Evolutionary conservation across 2,888 invertebrate genomes (phyloP), one percentile per base, ranked within the genome.

Genomic region (Helicoverpa assulta): DNA sequence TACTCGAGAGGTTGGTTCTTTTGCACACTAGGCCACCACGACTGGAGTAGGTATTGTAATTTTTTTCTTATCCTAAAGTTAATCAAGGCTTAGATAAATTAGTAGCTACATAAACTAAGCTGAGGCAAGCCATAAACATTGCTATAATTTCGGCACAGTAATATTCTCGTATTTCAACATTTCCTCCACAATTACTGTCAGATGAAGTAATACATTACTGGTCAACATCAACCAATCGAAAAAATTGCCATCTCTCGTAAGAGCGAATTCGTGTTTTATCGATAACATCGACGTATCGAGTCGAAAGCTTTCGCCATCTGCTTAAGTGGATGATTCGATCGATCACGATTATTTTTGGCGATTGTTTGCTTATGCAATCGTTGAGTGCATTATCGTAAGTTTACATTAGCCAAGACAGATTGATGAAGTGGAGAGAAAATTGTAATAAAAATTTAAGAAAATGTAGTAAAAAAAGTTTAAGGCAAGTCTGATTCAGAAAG

Each of bases 331-430:
- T 54, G 66, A 73, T 59, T 56, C 59, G 53, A 80, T 78, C 54
- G 54, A 73, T 76, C 66, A 57, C 62, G 70, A 76, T 76, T 80
- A 76, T 74, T 80, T 79, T 74, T 40, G 66, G 69, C 64, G 37
- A 75, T 72, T 77, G 82, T 75, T 80, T 81, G 43, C 63, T 74
- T 69, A 71, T 65, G 65, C 59, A 75, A 80, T 67, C 64, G 64
- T 33, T 56, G 26, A 76, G 61, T 69, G 76, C 64, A 73, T 68
- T 68, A 61, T 47, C 14, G 47, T 18, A 47, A 50, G 64, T 64
- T 73, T 77, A 73, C 26, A 61, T 64, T 61, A 68, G 66, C 14
- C 47, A n/a, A 21, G 21, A 59, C 29, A 51, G 51, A 70, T 66
- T 61, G 58, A 71, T 75, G 66, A n/a, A 40, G 37, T 61, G 55